A percentile compares a stretch with the other conserved stretches of the same genome.
phyloP scores from a whole-genome alignment of 2,888 invertebrate genomes.

The Orthosia gracilis region DNA sequence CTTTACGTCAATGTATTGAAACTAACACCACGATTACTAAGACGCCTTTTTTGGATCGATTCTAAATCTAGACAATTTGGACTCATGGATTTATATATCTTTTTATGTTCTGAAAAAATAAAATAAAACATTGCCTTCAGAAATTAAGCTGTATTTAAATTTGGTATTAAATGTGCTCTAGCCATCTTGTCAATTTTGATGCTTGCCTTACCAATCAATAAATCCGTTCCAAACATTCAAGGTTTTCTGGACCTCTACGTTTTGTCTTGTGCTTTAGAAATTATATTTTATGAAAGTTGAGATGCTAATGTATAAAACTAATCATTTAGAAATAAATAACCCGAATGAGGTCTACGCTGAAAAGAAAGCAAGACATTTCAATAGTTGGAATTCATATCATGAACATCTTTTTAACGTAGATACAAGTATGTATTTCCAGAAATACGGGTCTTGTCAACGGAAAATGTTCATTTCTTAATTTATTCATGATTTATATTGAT shows the following conservation, averaged over 20 bases:
- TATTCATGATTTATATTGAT: background rate
- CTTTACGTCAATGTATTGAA: background rate
- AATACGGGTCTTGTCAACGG: background rate
- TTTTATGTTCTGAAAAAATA: too few species aligned
- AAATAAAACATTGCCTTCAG: too few species aligned
- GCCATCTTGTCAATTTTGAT: background rate
- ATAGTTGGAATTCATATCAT: background rate
- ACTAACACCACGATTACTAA: background rate
- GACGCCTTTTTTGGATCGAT: background rate
- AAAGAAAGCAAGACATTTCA: background rate
- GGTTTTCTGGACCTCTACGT: background rate
- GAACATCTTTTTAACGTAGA: too few species aligned
- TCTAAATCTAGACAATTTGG: background rate
- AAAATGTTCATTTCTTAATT: background rate
- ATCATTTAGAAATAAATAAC: background rate
- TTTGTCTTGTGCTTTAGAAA: too few species aligned
- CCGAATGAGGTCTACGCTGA: background rate
- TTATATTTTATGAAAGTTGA: too few species aligned
- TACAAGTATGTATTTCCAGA: background rate
- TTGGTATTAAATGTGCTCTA: too few species aligned
- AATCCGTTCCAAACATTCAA: background rate
- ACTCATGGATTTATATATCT: too few species aligned
- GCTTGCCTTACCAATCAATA: background rate
- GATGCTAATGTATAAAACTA: background rate
- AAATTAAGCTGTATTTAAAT: too few species aligned